Evolutionary conservation across 2,113 vertebrate genomes (phyloP), one percentile per base, ranked within the genome.

Genomic region (Trematomus loennbergii): DNA sequence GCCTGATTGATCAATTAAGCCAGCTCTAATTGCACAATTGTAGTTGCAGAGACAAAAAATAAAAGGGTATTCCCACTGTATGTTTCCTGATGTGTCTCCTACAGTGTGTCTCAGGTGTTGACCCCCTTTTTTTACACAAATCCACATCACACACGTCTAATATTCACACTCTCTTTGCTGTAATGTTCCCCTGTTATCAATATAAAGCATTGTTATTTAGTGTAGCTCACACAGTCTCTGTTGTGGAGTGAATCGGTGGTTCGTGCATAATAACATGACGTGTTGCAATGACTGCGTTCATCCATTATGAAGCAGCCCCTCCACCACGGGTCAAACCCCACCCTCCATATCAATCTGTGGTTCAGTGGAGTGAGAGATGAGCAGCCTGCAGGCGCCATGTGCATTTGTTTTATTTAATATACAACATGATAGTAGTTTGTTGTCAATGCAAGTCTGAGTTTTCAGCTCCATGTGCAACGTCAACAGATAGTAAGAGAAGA

Each of bases 231-330:
- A 36, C 11, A 22, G 36, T 52, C 55, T 45, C 15, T 52, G 59
- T 22, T 22, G 2, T 71, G 57, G 76, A 72, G 86, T 83, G 72
- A 85, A 76, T 67, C 17, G 25, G n/a, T 29, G 81, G 70, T 61
- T 78, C 67, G 22, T 84, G 88, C 85, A 59, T 86, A 22, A 52
- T 57, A 61, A 72, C 73, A 40, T 79, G 68, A 82, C 68, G 67
- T 67, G 83, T 82, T 67, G 69, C 78, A 68, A 86, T 71, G 71
- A 76, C 78, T 46, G 78, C 4, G 65, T 58, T 88, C 88, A 88
- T 89, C 81, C 77, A 81, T 89, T 84, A 87, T 87, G 78, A 82
- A 91, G 81, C 87, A 86, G 88, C n/a, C n/a, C n/a, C 72, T 81
- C 83, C 84, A 91, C 75, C 78, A 87, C 5, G 69, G 86, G 76